Evolutionary conservation across 2,113 vertebrate genomes (phyloP).

Genomic region (Macrotus californicus): DNA sequence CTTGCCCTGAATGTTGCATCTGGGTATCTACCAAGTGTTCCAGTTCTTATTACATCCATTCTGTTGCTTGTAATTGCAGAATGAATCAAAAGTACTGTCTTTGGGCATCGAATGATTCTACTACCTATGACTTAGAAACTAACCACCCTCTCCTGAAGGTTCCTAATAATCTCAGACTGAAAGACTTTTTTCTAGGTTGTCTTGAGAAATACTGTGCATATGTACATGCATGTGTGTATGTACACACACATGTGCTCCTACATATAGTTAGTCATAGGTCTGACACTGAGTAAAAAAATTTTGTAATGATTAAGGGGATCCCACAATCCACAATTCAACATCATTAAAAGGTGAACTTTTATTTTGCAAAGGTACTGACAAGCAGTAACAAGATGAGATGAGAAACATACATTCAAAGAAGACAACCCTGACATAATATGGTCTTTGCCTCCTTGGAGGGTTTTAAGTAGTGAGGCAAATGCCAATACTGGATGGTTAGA

Average conservation of each 20-base stretch:
- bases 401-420: neutral
- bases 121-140: neutral
- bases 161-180: neutral
- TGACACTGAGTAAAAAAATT: neutral
- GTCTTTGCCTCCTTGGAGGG: neutral
- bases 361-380: neutral
- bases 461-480: neutral
- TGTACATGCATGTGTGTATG: neutral
- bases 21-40: neutral
- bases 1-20: neutral
- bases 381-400: neutral
- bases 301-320: neutral
- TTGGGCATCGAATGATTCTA: neutral
- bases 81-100: neutral
- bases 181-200: neutral
- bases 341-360: neutral
- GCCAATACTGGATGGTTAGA: neutral
- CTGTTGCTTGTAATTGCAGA: neutral
- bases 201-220: neutral
- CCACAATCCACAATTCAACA: neutral
- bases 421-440: neutral
- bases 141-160: neutral
- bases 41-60: neutral
- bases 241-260: fast-evolving
- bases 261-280: neutral